Evolutionary conservation across 2,113 vertebrate genomes (phyloP).

Genomic region (Leucopsar rothschildi): DNA sequence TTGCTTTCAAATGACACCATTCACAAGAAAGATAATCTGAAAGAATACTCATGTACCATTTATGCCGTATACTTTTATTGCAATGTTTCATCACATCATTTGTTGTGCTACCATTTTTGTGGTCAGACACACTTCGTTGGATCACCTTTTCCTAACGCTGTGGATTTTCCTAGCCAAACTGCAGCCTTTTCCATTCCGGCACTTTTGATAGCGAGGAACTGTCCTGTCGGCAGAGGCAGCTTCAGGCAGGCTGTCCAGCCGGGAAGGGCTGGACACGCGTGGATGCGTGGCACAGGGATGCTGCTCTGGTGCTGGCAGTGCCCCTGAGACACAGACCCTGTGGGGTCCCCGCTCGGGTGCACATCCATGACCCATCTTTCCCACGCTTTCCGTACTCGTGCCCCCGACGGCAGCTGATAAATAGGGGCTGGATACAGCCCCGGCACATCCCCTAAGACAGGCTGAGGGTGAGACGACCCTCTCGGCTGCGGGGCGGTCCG

Average conservation of each 20-base stretch:
- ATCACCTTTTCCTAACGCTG: not conserved
- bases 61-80: not conserved
- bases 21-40: not conserved
- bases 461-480: not conserved
- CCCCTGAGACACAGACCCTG: not conserved
- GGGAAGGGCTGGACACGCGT: not conserved
- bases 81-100: not conserved
- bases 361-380: not conserved
- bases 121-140: not conserved
- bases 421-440: not conserved
- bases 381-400: not conserved
- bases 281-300: not conserved
- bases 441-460: not conserved
- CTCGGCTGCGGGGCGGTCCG: not conserved
- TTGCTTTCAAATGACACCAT: not conserved
- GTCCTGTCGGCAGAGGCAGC: accelerated
- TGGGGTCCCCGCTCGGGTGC: accelerated
- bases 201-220: accelerated
- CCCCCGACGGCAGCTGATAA: not conserved
- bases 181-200: not conserved
- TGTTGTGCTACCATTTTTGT: not conserved
- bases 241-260: not conserved
- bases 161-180: not conserved
- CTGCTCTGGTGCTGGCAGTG: not conserved
- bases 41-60: not conserved